phyloP scores from a whole-genome alignment of 2,113 vertebrate genomes.

The Rhinopithecus roxellana region DNA sequence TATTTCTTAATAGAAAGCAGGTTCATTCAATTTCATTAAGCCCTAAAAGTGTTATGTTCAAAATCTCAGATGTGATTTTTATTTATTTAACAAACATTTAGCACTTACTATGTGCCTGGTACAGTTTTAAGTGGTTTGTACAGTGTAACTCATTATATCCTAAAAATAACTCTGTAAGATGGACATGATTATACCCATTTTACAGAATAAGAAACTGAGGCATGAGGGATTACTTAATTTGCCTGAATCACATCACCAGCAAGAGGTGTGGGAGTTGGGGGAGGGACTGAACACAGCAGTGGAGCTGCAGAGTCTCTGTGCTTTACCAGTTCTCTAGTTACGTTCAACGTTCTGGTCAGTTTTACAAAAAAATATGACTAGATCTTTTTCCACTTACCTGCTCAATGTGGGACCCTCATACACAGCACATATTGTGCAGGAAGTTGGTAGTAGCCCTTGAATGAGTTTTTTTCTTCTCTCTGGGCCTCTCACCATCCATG shows the following conservation, averaged over 20 bases:
- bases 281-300: not conserved
- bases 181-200: not conserved
- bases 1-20: not conserved
- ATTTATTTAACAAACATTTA: not conserved
- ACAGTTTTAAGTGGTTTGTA: not conserved
- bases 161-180: not conserved
- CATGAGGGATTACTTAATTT: not conserved
- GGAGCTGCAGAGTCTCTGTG: accelerated
- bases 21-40: not conserved
- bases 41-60: not conserved
- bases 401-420: not conserved
- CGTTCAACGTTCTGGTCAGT: not conserved
- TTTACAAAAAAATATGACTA: not conserved
- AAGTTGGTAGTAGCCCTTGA: not conserved
- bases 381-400: not conserved
- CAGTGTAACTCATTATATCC: not conserved
- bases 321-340: not conserved
- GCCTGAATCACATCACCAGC: not conserved
- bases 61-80: not conserved
- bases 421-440: not conserved
- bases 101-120: not conserved
- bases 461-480: not conserved
- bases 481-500: not conserved
- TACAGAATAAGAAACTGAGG: not conserved
- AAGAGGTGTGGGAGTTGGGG: accelerated